phyloP scores from a whole-genome alignment of 2,888 invertebrate species.

The Zhuqinia jingwanae region DNA sequence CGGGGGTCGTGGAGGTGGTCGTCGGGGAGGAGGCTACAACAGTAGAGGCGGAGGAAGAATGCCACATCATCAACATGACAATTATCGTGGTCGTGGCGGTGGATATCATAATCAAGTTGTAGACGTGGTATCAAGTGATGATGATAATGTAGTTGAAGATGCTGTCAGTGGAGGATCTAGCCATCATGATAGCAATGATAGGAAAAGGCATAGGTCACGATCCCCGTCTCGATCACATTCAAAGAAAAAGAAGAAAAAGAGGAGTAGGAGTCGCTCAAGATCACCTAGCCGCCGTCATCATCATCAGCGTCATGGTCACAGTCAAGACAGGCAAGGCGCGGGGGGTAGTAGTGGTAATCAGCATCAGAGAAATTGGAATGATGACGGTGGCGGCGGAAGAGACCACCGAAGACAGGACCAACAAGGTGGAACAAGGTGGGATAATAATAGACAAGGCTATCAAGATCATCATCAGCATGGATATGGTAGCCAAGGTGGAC shows the following conservation, averaged over 20 bases:
- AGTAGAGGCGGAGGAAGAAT: constrained; percentile 1
- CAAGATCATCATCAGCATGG: constrained; percentile 26
- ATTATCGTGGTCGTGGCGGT: constrained; percentile 34
- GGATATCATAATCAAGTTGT: constrained; percentile 34
- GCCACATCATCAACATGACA: constrained; percentile 19
- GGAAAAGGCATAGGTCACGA: constrained; percentile 36
- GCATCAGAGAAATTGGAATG: constrained; percentile 1
- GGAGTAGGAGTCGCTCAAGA: constrained; percentile 40
- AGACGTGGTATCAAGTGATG: constrained; percentile 29
- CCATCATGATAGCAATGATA: not conserved
- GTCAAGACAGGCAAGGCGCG: too few species aligned
- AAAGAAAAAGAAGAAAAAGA: constrained; percentile 19
- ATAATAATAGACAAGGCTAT: not conserved
- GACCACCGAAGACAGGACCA: not conserved
- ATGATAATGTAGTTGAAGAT: constrained; percentile 51
- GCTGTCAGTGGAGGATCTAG: not conserved
- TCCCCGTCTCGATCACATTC: not conserved
- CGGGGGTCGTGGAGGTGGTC: constrained; percentile 32
- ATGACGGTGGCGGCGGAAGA: constrained; percentile 6
- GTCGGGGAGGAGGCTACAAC: constrained; percentile 11
- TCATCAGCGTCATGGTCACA: too few species aligned
- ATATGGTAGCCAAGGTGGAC: constrained; percentile 7
- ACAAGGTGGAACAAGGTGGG: constrained; percentile 4
- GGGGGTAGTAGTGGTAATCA: constrained; percentile 18
- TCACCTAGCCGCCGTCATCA: constrained; percentile 22